A percentile compares a stretch with the other conserved stretches of the same genome.
phyloP scores from a whole-genome alignment of 2,888 invertebrate species.

The Tortrix viridana region DNA sequence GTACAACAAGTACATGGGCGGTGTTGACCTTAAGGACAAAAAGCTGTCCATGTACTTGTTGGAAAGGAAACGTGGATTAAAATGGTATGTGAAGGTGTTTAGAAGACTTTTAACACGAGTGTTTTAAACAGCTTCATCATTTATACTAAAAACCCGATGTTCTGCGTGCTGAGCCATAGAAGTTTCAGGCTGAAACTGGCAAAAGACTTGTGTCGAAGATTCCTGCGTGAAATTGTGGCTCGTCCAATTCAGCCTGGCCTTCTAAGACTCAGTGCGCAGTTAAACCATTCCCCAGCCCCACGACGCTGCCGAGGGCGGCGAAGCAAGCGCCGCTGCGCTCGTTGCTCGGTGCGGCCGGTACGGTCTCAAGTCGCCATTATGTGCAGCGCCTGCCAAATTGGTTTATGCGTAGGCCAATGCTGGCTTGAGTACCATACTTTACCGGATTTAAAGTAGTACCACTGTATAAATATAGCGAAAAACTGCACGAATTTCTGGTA shows the following conservation, averaged over 20 bases:
- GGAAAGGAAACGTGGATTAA: background rate
- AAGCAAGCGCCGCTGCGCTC: background rate
- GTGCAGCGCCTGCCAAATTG: background rate
- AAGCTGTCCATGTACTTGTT: background rate
- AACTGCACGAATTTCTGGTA: too few relatives aligned
- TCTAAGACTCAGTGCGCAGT: too few relatives aligned
- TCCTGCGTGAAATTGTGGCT: too few relatives aligned
- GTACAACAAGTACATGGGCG: background rate
- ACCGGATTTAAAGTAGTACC: background rate
- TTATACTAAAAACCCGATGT: background rate
- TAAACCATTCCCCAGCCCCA: background rate
- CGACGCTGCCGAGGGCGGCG: background rate
- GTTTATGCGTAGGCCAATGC: background rate
- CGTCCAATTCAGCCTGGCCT: background rate
- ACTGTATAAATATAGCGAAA: too few relatives aligned
- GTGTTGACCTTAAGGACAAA: background rate
- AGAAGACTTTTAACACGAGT: slow-evolving; percentile 32
- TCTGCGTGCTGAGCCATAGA: too few relatives aligned
- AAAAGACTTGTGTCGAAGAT: too few relatives aligned
- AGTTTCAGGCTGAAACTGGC: too few relatives aligned
- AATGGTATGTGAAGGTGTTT: slow-evolving; percentile 27
- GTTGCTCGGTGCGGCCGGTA: background rate
- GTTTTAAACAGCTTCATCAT: slow-evolving; percentile 21
- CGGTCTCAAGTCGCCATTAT: background rate
- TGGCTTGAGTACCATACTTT: background rate